Conservation (phyloP, 2,113 vertebrate genomes). For the Marcusenius ussheri region DNA sequence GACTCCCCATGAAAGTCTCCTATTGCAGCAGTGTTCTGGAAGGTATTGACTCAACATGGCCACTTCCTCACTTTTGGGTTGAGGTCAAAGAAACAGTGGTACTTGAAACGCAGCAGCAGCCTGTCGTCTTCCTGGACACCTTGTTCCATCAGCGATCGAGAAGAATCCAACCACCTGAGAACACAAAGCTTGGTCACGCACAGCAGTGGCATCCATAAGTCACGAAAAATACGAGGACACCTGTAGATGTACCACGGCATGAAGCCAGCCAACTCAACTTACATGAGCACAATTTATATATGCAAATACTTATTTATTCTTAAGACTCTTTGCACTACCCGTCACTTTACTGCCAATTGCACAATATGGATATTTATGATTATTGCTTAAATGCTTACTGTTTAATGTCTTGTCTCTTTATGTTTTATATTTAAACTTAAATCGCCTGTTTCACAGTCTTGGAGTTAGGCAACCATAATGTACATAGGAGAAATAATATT, state of each 20-base stretch:
- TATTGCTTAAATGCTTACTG: neutral
- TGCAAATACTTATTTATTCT: neutral
- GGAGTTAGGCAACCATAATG: neutral
- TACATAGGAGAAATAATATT: neutral
- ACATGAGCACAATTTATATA: neutral
- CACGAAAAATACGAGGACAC: neutral
- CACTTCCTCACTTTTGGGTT: slow-evolving; percentile 83
- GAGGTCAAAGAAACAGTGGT: slow-evolving; percentile 94
- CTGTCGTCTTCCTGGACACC: slow-evolving; percentile 78
- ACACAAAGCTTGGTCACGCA: slow-evolving; percentile 17
- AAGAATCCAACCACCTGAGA: slow-evolving; percentile 90
- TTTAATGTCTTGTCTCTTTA: neutral
- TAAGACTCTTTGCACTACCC: neutral
- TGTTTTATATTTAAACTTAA: neutral
- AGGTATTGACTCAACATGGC: neutral
- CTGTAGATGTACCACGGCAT: neutral
- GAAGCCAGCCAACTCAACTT: neutral
- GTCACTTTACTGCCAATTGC: neutral
- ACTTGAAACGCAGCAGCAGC: slow-evolving; percentile 88
- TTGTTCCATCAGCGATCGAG: slow-evolving; percentile 93
- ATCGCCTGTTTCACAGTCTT: neutral
- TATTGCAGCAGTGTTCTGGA: neutral
- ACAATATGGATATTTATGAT: neutral
- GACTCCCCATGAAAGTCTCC: neutral
- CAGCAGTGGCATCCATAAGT: neutral